Base-by-base conservation (phyloP, 2,888 invertebrate species). In the Cheilosia grossa region DNA sequence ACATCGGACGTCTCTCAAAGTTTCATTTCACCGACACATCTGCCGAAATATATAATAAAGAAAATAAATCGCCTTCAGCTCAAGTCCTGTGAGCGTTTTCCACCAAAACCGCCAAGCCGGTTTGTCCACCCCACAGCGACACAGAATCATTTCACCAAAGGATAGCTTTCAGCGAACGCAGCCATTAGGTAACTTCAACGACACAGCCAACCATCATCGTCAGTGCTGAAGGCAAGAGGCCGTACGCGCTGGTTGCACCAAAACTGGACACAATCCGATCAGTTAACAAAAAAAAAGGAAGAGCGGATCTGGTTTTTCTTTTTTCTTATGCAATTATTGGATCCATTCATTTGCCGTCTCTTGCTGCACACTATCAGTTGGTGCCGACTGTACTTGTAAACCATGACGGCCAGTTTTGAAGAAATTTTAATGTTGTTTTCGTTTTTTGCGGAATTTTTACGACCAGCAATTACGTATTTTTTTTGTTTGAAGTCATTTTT, bases 251-350 rank as follows among this genome's bases (percentile, higher is more conserved):
- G 19, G 42, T 79, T 80, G 49, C 81, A 51, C 74, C 54, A 58
- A 77, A 80, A 77, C 66, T 77, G 81, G 77, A 66, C 74, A 80
- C 67, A 85, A 72, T 81, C 75, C 80, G 80, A 77, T 74, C 74
- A 58, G 64, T 53, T 59, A 3, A 10, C 13, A 44, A 42, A 37
- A 56, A 56, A 15, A 19, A 21, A 21, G 2, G 21, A 37, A 40
- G 6, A 54, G 17, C 30, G 24, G 61, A 75, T 85, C 81, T 85
- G 83, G 75, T 79, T 54, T 40, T 30, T 53, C 54, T 79, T 85
- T 54, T 40, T 30, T 53, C 54, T 83, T 85, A 56, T 42, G 85
- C 40, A 85, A 85, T 53, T 77, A 72, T 85, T 85, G 80, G 85
- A 85, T 67, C 51, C 24, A 44, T 27, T 47, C 64, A 72, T 72